Evolutionary conservation across 2,797 vertebrate genomes (phyloP).

Genomic region (Eutrigla gurnardus): DNA sequence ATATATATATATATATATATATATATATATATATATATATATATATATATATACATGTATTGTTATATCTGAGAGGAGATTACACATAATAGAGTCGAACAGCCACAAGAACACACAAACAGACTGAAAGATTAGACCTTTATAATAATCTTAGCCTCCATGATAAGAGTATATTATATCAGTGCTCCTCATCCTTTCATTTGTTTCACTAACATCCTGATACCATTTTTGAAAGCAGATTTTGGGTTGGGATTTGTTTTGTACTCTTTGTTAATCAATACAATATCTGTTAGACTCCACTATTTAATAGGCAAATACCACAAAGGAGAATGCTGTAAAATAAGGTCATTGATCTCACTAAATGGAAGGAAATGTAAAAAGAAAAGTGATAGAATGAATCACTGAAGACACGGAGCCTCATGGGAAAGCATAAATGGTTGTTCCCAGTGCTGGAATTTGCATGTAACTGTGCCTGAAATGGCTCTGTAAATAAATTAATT

Average conservation of each 20-base stretch:
- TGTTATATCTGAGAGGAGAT: slow-evolving; percentile 39
- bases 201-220: slow-evolving; percentile 1
- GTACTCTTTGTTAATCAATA: slow-evolving; percentile 19
- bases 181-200: slow-evolving; percentile 6
- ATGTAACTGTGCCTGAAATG: slow-evolving; percentile 41
- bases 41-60: slow-evolving; percentile 3
- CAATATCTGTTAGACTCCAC: slow-evolving; percentile 1
- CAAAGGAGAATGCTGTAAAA: slow-evolving; percentile 2
- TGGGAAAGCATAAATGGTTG: slow-evolving; percentile 24
- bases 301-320: slow-evolving; percentile 17
- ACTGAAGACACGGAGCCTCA: slow-evolving; percentile 24
- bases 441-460: slow-evolving; percentile 44
- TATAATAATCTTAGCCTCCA: slow-evolving; percentile 11
- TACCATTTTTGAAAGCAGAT: not conserved
- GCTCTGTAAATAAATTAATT: slow-evolving; percentile 40
- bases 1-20: not conserved
- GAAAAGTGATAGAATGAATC: slow-evolving; percentile 28
- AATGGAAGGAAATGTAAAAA: slow-evolving; percentile 37
- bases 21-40: slow-evolving; percentile 14
- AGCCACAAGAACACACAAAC: slow-evolving; percentile 13
- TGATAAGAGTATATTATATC: not conserved
- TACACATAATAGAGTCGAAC: slow-evolving; percentile 27
- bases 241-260: not conserved
- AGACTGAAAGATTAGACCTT: slow-evolving; percentile 12
- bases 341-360: slow-evolving; percentile 7